A percentile compares a stretch with the other conserved stretches of the same genome.
These are phyloP conservation scores for Drusus annulatus DNA, from an alignment of 1,140 invertebrate genomes.

Conservation along the genomic window DNA sequence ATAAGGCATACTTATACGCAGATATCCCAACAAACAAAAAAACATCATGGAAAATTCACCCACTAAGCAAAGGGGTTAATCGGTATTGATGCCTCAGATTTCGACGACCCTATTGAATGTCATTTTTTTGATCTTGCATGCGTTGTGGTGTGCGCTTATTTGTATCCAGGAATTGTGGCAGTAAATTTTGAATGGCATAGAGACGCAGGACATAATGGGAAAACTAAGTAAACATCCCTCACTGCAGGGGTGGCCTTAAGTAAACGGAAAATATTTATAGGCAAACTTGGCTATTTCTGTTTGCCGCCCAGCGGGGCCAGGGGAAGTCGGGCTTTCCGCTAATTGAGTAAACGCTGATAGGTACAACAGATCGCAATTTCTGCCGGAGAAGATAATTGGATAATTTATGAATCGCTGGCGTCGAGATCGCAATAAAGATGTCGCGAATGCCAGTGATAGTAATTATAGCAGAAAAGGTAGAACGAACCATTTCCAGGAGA, in stretches of 20 bases:
- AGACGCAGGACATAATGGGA: slow-evolving; percentile 12
- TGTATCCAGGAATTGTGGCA: background rate
- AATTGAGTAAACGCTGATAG: slow-evolving; percentile 7
- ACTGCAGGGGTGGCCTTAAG: slow-evolving; percentile 8
- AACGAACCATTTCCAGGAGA: no score
- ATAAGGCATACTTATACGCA: background rate
- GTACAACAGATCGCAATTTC: slow-evolving; percentile 1
- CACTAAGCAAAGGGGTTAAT: background rate
- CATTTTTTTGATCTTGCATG: no score
- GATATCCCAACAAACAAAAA: background rate
- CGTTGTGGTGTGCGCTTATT: background rate
- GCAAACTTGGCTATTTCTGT: slow-evolving; percentile 1
- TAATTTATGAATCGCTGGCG: slow-evolving; percentile 19
- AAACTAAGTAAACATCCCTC: slow-evolving; percentile 15
- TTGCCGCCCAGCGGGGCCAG: background rate
- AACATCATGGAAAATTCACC: background rate
- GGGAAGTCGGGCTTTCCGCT: background rate
- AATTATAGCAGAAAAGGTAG: no score
- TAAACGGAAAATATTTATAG: slow-evolving; percentile 33
- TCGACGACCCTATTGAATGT: no score
- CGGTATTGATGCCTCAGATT: background rate
- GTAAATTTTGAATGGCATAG: slow-evolving; percentile 1
- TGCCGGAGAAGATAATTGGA: slow-evolving; percentile 32
- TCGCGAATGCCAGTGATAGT: no score
- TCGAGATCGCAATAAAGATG: no score